phyloP scores from a whole-genome alignment of 2,113 vertebrate species.

The Gavia stellata region DNA sequence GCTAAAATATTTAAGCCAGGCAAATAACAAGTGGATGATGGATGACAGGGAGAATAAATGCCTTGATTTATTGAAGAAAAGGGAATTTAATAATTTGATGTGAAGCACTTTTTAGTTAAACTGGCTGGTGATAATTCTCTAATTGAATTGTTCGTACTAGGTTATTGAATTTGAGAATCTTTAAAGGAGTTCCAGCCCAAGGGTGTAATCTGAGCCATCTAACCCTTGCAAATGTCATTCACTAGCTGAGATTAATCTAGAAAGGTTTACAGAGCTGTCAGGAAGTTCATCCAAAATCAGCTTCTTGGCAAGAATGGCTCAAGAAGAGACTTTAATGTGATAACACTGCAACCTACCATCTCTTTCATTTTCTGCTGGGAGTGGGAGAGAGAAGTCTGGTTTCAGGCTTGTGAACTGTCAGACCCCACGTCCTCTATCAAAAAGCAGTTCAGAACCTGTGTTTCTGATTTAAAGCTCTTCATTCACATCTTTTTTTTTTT shows the following conservation, averaged over 20 bases:
- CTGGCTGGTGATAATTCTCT: not conserved
- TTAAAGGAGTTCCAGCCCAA: not conserved
- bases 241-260: not conserved
- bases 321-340: not conserved
- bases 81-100: not conserved
- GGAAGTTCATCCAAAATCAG: not conserved
- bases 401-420: not conserved
- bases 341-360: not conserved
- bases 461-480: not conserved
- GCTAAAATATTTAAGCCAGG: constrained; percentile 41
- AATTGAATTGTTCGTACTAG: not conserved
- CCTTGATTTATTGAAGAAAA: constrained; percentile 11
- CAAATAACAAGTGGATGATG: constrained; percentile 12
- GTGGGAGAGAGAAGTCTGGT: not conserved
- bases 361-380: not conserved
- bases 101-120: not conserved
- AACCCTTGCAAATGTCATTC: not conserved
- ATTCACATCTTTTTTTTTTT: not conserved
- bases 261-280: constrained; percentile 8
- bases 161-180: not conserved
- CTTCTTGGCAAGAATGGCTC: not conserved
- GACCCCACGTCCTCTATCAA: not conserved
- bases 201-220: not conserved
- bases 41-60: not conserved
- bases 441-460: not conserved